phyloP scores from a whole-genome alignment of 30 jellyfish, hydroid and myxozoan genomes.

The Pseudorhiza aurosa region DNA sequence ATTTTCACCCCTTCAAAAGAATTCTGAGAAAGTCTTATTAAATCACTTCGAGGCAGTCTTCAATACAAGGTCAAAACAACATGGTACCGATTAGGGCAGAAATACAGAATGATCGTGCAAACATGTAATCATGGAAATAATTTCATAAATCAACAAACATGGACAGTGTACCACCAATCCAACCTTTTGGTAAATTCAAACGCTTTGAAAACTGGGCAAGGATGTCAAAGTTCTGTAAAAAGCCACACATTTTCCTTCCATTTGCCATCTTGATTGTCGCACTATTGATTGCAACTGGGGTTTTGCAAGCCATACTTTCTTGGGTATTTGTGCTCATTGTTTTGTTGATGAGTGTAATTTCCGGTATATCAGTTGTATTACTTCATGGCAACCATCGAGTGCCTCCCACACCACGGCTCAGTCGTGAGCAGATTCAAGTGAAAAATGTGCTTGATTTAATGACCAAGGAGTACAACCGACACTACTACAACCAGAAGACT shows the following conservation, averaged over 20 bases:
- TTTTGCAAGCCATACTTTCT: slow-evolving; percentile 57
- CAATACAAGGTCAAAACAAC: no score
- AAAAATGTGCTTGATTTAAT: slow-evolving; percentile 66
- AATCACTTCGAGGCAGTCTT: no score
- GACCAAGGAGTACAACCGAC: slow-evolving; percentile 83
- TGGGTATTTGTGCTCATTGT: slow-evolving; percentile 65
- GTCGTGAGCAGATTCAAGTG: slow-evolving; percentile 76
- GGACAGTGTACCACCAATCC: no score
- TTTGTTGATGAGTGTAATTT: slow-evolving; percentile 68
- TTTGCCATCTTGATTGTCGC: slow-evolving; percentile 17
- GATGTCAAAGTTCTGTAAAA: slow-evolving; percentile 1
- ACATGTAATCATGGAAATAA: no score
- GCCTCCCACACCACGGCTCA: slow-evolving; percentile 92
- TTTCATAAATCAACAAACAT: no score
- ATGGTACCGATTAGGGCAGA: no score
- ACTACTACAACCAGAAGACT: slow-evolving; percentile 66
- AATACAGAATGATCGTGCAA: no score
- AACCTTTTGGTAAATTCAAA: no score
- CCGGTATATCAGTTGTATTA: slow-evolving; percentile 91
- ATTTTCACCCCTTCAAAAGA: no score
- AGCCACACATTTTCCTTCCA: slow-evolving; percentile 54
- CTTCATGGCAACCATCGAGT: slow-evolving; percentile 90
- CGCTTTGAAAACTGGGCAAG: background rate
- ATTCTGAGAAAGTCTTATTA: no score
- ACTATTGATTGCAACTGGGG: slow-evolving; percentile 66